Base-by-base conservation (phyloP, 2,888 invertebrate genomes). In the Trisateles emortualis region DNA sequence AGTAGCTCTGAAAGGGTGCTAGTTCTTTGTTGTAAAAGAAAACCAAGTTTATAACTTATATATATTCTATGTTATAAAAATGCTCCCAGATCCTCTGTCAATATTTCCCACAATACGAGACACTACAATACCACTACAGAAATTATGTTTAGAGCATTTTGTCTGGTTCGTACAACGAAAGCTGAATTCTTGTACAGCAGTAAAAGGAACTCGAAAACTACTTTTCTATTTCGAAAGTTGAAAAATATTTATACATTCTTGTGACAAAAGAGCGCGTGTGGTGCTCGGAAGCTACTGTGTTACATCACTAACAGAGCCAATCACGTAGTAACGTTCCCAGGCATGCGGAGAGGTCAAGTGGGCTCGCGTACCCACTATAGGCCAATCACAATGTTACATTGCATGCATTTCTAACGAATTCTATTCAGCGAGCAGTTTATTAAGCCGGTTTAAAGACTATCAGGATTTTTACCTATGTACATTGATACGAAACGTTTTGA, bases 291-390 rank as follows among this genome's bases (percentile, higher is more conserved):
- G 61, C 59, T 60, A 55, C 40, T 32, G 39, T 52, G 60, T 59
- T 52, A 47, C 63, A 50, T 52, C 49, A 63, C 67, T 69, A 74
- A 72, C 68, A 73, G 66, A 63, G 64, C 68, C 72, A 80, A 79
- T 80, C 73, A 72, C 59, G 62, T 59, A 52, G 53, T 63, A 49
- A 3, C 55, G 65, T 40, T 52, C 54, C 49, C 47, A 50, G 54
- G 57, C 53, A 57, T 52, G 58, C 48, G 58, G 52, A 33, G 52
- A 56, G 74, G 79, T 77, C 79, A 76, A 78, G 76, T 63, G 62
- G 49, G 17, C 24, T 60, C 48, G 59, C 52, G 57, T 40, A 59
- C 65, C 53, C 63, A 61, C 59, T 63, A 48, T 63, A 70, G 59
- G 49, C 68, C 64, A 74, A 71, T 64, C 58, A 59, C 64, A 73